These are phyloP conservation scores for Saturnia pavonia DNA, from an alignment of 2,888 invertebrate species.

Conservation along the genomic window DNA sequence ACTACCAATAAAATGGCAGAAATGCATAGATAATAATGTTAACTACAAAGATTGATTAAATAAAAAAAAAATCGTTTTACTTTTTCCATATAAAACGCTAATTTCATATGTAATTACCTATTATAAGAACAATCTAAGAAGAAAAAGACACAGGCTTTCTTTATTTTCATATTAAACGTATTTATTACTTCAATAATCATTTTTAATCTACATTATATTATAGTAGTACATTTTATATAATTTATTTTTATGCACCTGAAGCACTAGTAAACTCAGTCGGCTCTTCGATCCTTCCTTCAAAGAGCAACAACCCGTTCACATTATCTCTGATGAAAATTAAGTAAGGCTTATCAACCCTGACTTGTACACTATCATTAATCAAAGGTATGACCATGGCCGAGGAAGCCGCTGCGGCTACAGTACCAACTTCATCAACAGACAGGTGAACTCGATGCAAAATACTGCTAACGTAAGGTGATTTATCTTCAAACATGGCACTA, in stretches of 20 bases:
- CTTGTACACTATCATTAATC: constrained; percentile 76
- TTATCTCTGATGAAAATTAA: constrained; percentile 84
- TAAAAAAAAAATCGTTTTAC: too few species aligned
- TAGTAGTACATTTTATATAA: neutral
- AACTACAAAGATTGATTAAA: too few species aligned
- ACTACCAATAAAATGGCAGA: too few species aligned
- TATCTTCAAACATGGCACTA: constrained; percentile 74
- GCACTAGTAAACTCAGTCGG: constrained; percentile 52
- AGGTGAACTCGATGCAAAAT: constrained; percentile 84
- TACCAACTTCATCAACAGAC: constrained; percentile 85
- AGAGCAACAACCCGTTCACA: constrained; percentile 78
- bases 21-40: too few species aligned
- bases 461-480: constrained; percentile 71
- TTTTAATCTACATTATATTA: neutral
- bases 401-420: constrained; percentile 84
- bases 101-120: too few species aligned
- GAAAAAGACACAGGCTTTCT: neutral
- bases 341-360: constrained; percentile 84
- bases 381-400: constrained; percentile 83
- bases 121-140: too few species aligned
- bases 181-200: neutral
- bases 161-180: neutral
- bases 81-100: too few species aligned
- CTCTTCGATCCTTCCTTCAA: constrained; percentile 83
- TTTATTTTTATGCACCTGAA: neutral